Evolutionary conservation across 2,888 invertebrate genomes (phyloP).

Genomic region (Crossocerus cetratus): DNA sequence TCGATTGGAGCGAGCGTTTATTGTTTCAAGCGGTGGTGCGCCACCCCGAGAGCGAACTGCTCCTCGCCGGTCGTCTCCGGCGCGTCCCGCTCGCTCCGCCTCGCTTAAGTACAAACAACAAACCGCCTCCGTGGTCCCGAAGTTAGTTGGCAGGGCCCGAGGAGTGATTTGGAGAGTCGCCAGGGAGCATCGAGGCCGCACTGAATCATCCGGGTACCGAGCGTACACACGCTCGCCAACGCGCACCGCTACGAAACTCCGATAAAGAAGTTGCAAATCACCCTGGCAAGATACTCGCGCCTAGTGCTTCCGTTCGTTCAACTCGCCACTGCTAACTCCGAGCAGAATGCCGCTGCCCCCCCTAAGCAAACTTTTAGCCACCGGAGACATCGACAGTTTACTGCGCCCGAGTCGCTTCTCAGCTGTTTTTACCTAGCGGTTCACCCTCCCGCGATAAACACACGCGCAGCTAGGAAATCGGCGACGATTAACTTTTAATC

Average conservation of each 20-base stretch:
- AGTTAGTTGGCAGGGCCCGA: slow-evolving; percentile 53
- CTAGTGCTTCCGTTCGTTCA: slow-evolving; percentile 29
- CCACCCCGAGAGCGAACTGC: slow-evolving; percentile 52
- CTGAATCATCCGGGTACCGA: slow-evolving; percentile 62
- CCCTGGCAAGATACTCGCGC: slow-evolving; percentile 45
- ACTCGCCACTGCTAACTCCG: slow-evolving; percentile 17
- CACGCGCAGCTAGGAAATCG: background rate
- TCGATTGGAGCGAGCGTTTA: slow-evolving; percentile 67
- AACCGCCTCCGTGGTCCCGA: slow-evolving; percentile 38
- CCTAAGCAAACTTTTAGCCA: slow-evolving; percentile 15
- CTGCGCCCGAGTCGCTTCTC: too few relatives aligned
- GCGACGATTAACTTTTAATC: slow-evolving; percentile 24
- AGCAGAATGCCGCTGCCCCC: slow-evolving; percentile 37
- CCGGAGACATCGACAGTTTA: too few relatives aligned
- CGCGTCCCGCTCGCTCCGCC: slow-evolving; percentile 53
- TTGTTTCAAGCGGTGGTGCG: slow-evolving; percentile 65
- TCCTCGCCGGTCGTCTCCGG: slow-evolving; percentile 53
- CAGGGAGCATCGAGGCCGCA: slow-evolving; percentile 67
- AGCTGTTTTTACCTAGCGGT: too few relatives aligned
- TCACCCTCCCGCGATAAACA: too few relatives aligned
- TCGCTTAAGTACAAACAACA: slow-evolving; percentile 63
- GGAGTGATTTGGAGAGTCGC: slow-evolving; percentile 74
- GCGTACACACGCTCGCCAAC: slow-evolving; percentile 9
- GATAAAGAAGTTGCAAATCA: slow-evolving; percentile 70
- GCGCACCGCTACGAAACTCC: slow-evolving; percentile 56